Percentiles rank a stretch among this genome's conserved stretches.
Conservation (phyloP, 2,113 vertebrate genomes). For the Cinclus mexicanus region DNA sequence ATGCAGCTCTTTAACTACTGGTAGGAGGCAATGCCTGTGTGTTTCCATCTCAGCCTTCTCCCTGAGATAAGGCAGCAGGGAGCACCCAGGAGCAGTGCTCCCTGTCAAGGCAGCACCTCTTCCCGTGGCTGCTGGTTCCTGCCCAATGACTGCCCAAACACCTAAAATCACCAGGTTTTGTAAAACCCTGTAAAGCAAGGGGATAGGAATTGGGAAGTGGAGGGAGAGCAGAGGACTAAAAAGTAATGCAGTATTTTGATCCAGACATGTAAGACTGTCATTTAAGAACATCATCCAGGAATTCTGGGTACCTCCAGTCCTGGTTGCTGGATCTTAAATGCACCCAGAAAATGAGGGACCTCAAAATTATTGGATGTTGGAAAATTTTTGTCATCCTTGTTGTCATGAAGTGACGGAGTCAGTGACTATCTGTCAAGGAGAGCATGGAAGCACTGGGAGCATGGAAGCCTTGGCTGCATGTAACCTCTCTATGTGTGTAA, state of each 20-base stretch:
- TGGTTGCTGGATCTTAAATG: neutral
- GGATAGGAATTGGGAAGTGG: neutral
- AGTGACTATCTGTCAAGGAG: neutral
- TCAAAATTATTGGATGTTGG: neutral
- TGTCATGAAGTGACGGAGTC: neutral
- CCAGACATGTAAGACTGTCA: neutral
- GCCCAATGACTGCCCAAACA: rapidly evolving
- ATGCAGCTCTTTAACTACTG: neutral
- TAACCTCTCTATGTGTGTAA: too few relatives aligned
- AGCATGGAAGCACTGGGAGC: neutral
- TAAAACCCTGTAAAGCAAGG: neutral
- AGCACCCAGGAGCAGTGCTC: neutral
- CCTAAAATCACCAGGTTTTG: neutral
- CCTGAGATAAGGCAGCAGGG: rapidly evolving
- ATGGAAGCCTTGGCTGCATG: rapidly evolving
- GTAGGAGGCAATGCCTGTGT: neutral
- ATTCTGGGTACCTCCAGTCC: neutral
- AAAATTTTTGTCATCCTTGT: neutral
- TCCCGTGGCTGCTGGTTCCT: rapidly evolving
- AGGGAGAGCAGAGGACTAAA: neutral
- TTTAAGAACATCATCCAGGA: neutral
- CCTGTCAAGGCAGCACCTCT: rapidly evolving
- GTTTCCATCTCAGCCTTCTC: neutral
- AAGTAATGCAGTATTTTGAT: neutral
- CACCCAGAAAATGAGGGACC: rapidly evolving